phyloP scores from a whole-genome alignment of 2,113 vertebrate genomes.

The Canis aureus region DNA sequence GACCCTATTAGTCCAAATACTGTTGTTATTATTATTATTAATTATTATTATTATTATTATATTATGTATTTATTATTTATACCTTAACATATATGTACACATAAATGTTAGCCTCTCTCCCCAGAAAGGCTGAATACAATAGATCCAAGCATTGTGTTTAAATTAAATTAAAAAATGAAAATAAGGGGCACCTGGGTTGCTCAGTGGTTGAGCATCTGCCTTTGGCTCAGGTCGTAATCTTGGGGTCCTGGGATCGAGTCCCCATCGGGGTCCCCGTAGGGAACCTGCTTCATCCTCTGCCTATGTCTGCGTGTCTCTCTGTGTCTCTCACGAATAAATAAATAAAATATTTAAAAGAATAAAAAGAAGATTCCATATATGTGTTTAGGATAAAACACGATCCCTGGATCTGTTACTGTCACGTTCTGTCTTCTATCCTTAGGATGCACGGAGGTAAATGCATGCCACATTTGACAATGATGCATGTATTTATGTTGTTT shows the following conservation, averaged over 20 bases:
- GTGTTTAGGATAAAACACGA: neutral
- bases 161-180: neutral
- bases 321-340: too few relatives aligned
- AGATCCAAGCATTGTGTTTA: neutral
- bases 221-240: too few relatives aligned
- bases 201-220: too few relatives aligned
- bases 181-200: too few relatives aligned
- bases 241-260: too few relatives aligned
- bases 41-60: neutral
- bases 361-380: neutral
- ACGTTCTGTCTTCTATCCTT: neutral
- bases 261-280: too few relatives aligned
- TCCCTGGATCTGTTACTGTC: neutral
- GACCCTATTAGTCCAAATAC: neutral
- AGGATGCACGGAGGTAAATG: neutral
- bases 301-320: too few relatives aligned
- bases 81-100: neutral
- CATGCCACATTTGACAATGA: neutral
- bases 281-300: too few relatives aligned
- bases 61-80: neutral
- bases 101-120: neutral
- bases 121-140: neutral
- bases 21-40: neutral
- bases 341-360: neutral
- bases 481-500: neutral